Evolutionary conservation across 2,113 vertebrate species (phyloP), one percentile per base, ranked within the genome.

Genomic region (Coregonus clupeaformis): DNA sequence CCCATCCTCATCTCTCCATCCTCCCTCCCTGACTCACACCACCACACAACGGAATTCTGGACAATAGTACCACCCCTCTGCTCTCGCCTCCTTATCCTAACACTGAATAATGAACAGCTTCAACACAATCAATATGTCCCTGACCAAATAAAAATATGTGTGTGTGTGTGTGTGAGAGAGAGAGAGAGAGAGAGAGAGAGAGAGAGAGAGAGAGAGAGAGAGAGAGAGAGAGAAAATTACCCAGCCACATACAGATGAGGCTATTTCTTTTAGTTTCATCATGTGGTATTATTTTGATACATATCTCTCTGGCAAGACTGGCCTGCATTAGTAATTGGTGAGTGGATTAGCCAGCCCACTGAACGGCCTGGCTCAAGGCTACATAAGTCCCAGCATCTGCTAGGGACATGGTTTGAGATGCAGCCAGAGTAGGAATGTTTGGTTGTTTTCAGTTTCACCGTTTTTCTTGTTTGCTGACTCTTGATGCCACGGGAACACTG

Each of bases 1-100:
- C 92, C 93, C 91, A 85, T 91, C 89, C 88, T 88, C 88, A 85
- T 87, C 88, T 87, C 88, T 87, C 85, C 88, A 42, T 12, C 9
- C 36, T 42, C 36, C 36, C 36, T 42, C 36, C 36, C 9, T 42
- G 36, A 42, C 36, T 42, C 36, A 42, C 36, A 42, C 36, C 36
- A 42, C 9, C 36, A 42, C 36, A 42, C 9, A 42, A 42, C 9
- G 36, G 36, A 42, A 42, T 42, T 42, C 36, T 42, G 36, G 36
- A 42, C 36, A 42, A 42, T 42, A 11, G 11, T 42, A 42, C 36
- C 36, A 42, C 9, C 7, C 36, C 36, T 11, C 9, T 42, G 36
- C 36, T 42, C 36, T 42, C 9, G 9, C 36, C 9, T 42, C 1
- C 20, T 6, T 42, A 11, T 42, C 36, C 36, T 42, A 42, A 52